Percentiles rank a stretch among this genome's conserved stretches.
Conservation (phyloP, 2,797 vertebrate species). For the Urophycis tenuis region DNA sequence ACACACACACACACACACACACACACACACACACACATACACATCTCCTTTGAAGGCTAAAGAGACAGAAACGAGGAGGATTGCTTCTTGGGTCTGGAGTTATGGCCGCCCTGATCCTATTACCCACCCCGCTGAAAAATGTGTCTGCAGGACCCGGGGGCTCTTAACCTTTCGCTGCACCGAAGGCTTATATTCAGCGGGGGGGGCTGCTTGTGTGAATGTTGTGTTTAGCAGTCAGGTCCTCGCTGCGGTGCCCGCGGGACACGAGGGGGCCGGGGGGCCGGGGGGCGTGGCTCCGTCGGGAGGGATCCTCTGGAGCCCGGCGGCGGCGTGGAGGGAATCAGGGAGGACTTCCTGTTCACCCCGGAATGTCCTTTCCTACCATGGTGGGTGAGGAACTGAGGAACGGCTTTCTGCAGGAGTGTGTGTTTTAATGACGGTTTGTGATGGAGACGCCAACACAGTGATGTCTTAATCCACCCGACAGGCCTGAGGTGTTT, state of each 20-base stretch:
- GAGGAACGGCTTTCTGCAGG: not conserved
- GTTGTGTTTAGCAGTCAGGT: slow-evolving; percentile 43
- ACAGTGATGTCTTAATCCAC: no score
- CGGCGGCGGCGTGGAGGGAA: slow-evolving; percentile 2
- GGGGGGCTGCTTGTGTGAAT: slow-evolving; percentile 40
- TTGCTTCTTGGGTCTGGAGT: slow-evolving; percentile 69
- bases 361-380: not conserved
- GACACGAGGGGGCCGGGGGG: slow-evolving; percentile 40
- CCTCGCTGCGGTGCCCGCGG: slow-evolving; percentile 32
- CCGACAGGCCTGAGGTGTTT: slow-evolving; percentile 36
- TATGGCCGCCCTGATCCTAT: slow-evolving; percentile 77
- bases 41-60: slow-evolving; percentile 71
- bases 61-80: slow-evolving; percentile 67
- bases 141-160: slow-evolving; percentile 67
- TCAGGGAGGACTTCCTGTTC: not conserved
- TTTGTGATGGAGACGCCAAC: not conserved
- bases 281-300: no score
- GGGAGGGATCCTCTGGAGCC: slow-evolving; percentile 35
- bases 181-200: slow-evolving; percentile 59
- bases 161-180: slow-evolving; percentile 74
- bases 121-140: slow-evolving; percentile 70
- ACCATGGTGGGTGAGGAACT: no score
- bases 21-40: no score
- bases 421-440: not conserved
- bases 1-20: no score